phyloP scores from a whole-genome alignment of 2,113 vertebrate species.

The Galeopterus variegatus region DNA sequence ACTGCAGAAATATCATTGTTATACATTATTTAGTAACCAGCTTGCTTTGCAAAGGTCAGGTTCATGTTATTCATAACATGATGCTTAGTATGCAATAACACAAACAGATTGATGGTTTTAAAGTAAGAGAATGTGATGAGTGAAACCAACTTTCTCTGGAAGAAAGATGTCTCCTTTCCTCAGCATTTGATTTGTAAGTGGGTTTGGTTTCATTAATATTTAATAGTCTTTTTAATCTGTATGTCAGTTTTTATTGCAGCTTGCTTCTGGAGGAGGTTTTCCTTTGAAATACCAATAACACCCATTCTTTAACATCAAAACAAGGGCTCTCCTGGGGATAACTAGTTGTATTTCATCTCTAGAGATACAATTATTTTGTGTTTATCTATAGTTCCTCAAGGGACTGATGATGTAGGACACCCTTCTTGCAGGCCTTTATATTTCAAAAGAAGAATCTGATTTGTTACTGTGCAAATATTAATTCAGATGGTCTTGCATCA shows the following conservation, averaged over 20 bases:
- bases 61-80: not conserved
- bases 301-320: slow-evolving; percentile 76
- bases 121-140: not conserved
- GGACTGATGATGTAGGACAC: slow-evolving; percentile 63
- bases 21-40: slow-evolving; percentile 41
- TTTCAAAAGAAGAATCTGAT: slow-evolving; percentile 51
- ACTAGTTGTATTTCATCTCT: slow-evolving; percentile 88
- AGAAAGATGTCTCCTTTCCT: not conserved
- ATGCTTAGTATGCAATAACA: not conserved
- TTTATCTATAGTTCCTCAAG: slow-evolving; percentile 74
- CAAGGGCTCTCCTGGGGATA: slow-evolving; percentile 85
- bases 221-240: slow-evolving; percentile 63
- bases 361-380: slow-evolving; percentile 91
- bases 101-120: not conserved
- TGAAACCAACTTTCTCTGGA: slow-evolving; percentile 53
- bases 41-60: slow-evolving; percentile 67
- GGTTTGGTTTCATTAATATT: slow-evolving; percentile 21
- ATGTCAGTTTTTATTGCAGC: slow-evolving; percentile 56
- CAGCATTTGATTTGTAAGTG: slow-evolving; percentile 35
- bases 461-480: slow-evolving; percentile 31
- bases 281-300: slow-evolving; percentile 70
- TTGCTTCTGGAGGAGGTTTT: slow-evolving; percentile 49
- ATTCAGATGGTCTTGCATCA: not conserved
- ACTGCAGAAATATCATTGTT: slow-evolving; percentile 11
- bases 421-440: not conserved